Evolutionary conservation across 2,113 vertebrate genomes (phyloP).

Genomic region (Geococcyx californianus): DNA sequence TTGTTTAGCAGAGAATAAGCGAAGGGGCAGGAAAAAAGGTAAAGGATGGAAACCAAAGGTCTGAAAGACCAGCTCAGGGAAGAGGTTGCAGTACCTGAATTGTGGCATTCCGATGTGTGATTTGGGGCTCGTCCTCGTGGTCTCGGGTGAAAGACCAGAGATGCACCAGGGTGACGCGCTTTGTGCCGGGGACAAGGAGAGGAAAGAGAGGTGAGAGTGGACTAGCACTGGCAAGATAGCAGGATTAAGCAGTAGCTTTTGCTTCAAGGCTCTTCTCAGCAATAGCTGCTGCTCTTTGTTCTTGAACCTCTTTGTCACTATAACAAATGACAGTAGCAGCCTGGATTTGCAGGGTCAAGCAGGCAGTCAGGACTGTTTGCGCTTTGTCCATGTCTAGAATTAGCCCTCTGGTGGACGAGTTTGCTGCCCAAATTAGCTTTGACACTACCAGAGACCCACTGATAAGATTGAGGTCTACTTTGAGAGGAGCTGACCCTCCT

Average conservation of each 20-base stretch:
- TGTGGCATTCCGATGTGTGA: background rate
- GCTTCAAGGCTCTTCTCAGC: background rate
- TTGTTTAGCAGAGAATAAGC: background rate
- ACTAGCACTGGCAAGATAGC: background rate
- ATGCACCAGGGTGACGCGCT: background rate
- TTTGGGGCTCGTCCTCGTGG: background rate
- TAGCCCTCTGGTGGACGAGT: background rate
- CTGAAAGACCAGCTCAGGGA: background rate
- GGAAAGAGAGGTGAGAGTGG: background rate
- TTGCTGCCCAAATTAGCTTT: background rate
- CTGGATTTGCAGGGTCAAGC: background rate
- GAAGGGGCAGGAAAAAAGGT: background rate
- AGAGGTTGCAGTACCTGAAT: background rate
- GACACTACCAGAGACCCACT: accelerated
- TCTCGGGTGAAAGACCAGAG: background rate
- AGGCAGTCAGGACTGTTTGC: background rate
- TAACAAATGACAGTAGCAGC: background rate
- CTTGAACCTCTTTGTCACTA: background rate
- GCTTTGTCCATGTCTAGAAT: background rate
- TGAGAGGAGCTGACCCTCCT: background rate
- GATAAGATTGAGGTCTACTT: background rate
- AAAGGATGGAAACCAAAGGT: background rate
- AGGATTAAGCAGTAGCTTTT: background rate
- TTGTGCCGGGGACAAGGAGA: background rate
- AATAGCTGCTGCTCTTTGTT: background rate